These are phyloP conservation scores for Stenoptilia bipunctidactyla DNA, from an alignment of 2,888 invertebrate genomes.

Conservation along the genomic window DNA sequence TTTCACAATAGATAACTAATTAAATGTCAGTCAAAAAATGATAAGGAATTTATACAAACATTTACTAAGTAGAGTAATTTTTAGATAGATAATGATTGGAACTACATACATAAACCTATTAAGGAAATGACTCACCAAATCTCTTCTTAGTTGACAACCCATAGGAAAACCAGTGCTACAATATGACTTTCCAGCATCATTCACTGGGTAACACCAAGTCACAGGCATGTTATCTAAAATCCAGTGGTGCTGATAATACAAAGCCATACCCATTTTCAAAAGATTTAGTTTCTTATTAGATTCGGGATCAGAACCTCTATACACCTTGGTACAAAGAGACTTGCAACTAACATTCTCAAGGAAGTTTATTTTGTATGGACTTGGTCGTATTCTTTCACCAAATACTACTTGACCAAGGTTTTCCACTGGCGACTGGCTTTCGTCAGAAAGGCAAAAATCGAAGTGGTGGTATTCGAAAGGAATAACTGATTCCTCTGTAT, in stretches of 20 bases:
- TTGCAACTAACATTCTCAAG: slow-evolving; percentile 77
- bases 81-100: too few relatives aligned
- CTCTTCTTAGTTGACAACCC: slow-evolving; percentile 88
- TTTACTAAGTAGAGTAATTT: neutral
- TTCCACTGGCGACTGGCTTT: slow-evolving; percentile 90
- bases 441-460: slow-evolving; percentile 89
- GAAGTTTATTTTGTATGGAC: slow-evolving; percentile 91
- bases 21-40: too few relatives aligned
- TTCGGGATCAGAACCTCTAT: slow-evolving; percentile 75
- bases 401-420: slow-evolving; percentile 99
- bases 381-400: slow-evolving; percentile 97
- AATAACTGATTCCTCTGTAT: slow-evolving; percentile 97
- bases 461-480: slow-evolving; percentile 99
- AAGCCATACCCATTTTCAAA: slow-evolving; percentile 90
- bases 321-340: slow-evolving; percentile 75
- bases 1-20: neutral
- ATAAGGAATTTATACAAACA: too few relatives aligned
- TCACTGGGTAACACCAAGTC: slow-evolving; percentile 93
- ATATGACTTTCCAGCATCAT: slow-evolving; percentile 77
- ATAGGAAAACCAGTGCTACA: slow-evolving; percentile 98
- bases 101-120: neutral
- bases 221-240: slow-evolving; percentile 99
- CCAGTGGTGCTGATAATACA: slow-evolving; percentile 99
- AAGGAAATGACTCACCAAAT: slow-evolving; percentile 40
- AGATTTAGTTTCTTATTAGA: slow-evolving; percentile 81